A percentile compares a stretch with the other conserved stretches of the same genome.
These are phyloP conservation scores for Bubo bubo DNA, from an alignment of 2,113 vertebrate species.

Conservation along the genomic window DNA sequence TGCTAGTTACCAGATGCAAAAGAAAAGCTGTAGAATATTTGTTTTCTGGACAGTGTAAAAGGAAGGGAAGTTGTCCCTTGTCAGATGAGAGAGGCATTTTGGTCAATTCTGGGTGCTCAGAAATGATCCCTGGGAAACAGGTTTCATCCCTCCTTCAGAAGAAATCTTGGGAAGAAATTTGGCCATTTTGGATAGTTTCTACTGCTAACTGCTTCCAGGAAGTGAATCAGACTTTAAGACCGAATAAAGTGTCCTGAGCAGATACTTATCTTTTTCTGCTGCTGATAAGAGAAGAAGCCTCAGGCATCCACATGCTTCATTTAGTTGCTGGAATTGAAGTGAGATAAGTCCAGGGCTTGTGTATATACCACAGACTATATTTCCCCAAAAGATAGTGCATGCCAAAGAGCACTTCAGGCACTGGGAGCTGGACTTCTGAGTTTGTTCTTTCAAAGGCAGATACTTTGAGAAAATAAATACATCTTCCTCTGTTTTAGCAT, in stretches of 20 bases:
- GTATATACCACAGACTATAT: neutral
- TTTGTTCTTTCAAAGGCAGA: neutral
- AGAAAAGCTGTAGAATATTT: neutral
- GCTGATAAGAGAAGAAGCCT: neutral
- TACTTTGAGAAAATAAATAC: neutral
- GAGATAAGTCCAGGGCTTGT: neutral
- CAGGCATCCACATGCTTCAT: neutral
- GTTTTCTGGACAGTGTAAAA: neutral
- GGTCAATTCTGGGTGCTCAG: neutral
- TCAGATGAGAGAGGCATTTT: neutral
- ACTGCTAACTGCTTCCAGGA: neutral
- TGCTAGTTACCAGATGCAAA: neutral
- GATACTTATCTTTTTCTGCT: neutral
- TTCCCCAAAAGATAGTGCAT: neutral
- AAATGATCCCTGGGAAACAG: neutral
- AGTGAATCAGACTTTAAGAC: neutral
- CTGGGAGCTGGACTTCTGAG: neutral
- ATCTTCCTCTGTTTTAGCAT: neutral
- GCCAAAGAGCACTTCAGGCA: neutral
- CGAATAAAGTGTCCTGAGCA: neutral
- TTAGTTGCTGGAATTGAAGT: neutral
- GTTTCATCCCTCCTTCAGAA: neutral
- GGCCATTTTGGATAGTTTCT: neutral
- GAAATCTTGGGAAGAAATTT: neutral
- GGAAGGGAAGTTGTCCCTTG: neutral